phyloP scores from a whole-genome alignment of 2,888 invertebrate species.

The Nysson spinosus region DNA sequence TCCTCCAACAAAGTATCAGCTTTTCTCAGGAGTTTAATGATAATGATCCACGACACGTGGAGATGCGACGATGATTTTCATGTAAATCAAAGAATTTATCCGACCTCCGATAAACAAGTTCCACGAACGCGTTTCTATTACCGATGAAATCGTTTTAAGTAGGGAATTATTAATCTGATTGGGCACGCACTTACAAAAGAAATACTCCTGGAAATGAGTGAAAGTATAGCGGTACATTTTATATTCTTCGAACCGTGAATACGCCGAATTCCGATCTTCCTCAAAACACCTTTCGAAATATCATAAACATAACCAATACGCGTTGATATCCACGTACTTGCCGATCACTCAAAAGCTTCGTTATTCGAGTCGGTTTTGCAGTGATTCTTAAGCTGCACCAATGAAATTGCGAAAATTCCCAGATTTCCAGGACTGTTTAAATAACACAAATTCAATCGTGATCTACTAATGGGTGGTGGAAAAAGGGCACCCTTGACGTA shows the following conservation, averaged over 20 bases:
- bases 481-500: too few species aligned
- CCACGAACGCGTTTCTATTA: constrained; percentile 5
- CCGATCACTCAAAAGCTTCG: not conserved
- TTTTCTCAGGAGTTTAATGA: too few species aligned
- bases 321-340: not conserved
- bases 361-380: constrained; percentile 1
- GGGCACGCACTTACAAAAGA: not conserved
- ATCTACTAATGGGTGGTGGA: too few species aligned
- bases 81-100: not conserved
- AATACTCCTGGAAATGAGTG: constrained; percentile 37
- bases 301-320: constrained; percentile 25
- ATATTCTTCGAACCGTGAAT: constrained; percentile 19
- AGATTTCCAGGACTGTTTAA: too few species aligned
- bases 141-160: constrained; percentile 3
- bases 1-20: too few species aligned
- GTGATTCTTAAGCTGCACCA: too few species aligned
- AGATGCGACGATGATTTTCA: too few species aligned
- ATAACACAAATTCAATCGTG: too few species aligned
- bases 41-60: too few species aligned
- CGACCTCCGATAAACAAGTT: not conserved
- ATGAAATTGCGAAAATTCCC: too few species aligned
- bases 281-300: constrained; percentile 32
- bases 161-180: constrained; percentile 8
- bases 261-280: constrained; percentile 33
- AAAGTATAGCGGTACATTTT: constrained; percentile 47